phyloP scores from a whole-genome alignment of 2,888 invertebrate species.

The Gastrophysa polygoni region DNA sequence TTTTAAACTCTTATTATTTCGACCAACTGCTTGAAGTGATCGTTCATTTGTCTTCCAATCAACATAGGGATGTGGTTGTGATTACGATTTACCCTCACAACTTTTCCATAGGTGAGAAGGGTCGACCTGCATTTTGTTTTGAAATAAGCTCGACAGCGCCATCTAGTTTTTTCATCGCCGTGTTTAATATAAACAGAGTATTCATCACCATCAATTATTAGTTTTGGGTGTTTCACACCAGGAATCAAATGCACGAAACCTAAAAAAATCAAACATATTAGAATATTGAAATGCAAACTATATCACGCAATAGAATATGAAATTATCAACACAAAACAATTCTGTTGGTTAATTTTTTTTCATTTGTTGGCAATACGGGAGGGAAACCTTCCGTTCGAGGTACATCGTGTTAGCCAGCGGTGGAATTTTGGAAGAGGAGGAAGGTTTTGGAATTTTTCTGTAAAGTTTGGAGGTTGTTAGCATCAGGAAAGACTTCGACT shows the following conservation, averaged over 20 bases:
- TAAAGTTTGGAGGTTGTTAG: too few relatives aligned
- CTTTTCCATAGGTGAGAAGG: conserved; percentile 37
- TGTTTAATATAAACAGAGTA: conserved; percentile 41
- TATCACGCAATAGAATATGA: too few relatives aligned
- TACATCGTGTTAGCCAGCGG: too few relatives aligned
- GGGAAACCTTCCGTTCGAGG: too few relatives aligned
- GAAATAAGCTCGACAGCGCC: conserved; percentile 46
- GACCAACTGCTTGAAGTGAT: conserved; percentile 30
- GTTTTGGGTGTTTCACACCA: conserved; percentile 42
- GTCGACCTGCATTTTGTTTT: conserved; percentile 40
- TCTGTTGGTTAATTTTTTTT: too few relatives aligned
- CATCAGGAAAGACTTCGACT: too few relatives aligned
- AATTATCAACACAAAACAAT: too few relatives aligned
- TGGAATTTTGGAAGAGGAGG: too few relatives aligned
- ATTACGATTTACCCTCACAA: conserved; percentile 35
- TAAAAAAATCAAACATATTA: conserved; percentile 33
- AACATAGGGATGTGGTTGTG: conserved; percentile 41
- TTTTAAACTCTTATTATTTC: conserved; percentile 28
- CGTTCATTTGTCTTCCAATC: conserved; percentile 21
- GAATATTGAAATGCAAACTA: too few relatives aligned
- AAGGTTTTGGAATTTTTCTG: too few relatives aligned
- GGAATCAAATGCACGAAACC: conserved; percentile 34
- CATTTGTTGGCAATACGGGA: too few relatives aligned
- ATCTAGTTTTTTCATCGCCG: conserved; percentile 39
- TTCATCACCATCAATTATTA: conserved; percentile 42